A percentile compares a stretch with the other conserved stretches of the same genome.
phyloP scores from a whole-genome alignment of 2,888 invertebrate species.

The Drosophila anomalata region DNA sequence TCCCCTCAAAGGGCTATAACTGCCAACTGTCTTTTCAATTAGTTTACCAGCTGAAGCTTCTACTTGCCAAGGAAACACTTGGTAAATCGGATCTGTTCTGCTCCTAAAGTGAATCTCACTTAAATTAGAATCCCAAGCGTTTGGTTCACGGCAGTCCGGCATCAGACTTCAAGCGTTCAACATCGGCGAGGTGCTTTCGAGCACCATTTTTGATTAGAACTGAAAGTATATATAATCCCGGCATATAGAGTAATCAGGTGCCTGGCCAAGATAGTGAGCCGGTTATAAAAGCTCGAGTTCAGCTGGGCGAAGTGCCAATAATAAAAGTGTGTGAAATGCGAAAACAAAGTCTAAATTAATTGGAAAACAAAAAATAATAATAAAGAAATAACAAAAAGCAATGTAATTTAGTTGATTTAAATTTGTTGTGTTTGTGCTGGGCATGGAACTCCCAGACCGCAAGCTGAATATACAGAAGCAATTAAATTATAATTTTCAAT shows the following conservation, averaged over 20 bases:
- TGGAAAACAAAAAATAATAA: constrained; percentile 18
- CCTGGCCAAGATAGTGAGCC: constrained; percentile 24
- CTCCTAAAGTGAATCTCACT: constrained; percentile 24
- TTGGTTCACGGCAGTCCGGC: constrained; percentile 43
- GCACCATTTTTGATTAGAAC: constrained; percentile 39
- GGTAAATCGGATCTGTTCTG: constrained; percentile 6
- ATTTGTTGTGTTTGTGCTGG: constrained; percentile 31
- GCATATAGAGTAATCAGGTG: constrained; percentile 33
- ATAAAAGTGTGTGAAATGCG: constrained; percentile 42
- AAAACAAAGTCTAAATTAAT: constrained; percentile 24
- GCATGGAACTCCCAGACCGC: constrained; percentile 21
- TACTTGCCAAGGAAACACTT: constrained; percentile 2
- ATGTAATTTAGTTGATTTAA: constrained; percentile 48
- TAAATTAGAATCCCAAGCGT: constrained; percentile 31
- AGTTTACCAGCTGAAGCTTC: too few relatives aligned
- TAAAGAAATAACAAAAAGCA: constrained; percentile 30
- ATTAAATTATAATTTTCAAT: constrained; percentile 59
- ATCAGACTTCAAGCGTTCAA: constrained; percentile 54
- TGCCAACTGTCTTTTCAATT: neutral
- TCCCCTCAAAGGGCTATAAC: neutral
- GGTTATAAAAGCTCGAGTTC: constrained; percentile 34
- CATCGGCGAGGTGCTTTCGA: constrained; percentile 39
- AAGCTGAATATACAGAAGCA: constrained; percentile 42
- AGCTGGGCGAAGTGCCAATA: constrained; percentile 31
- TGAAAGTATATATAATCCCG: constrained; percentile 29